Evolutionary conservation across 2,113 vertebrate genomes (phyloP).

Genomic region (Halichoerus grypus): DNA sequence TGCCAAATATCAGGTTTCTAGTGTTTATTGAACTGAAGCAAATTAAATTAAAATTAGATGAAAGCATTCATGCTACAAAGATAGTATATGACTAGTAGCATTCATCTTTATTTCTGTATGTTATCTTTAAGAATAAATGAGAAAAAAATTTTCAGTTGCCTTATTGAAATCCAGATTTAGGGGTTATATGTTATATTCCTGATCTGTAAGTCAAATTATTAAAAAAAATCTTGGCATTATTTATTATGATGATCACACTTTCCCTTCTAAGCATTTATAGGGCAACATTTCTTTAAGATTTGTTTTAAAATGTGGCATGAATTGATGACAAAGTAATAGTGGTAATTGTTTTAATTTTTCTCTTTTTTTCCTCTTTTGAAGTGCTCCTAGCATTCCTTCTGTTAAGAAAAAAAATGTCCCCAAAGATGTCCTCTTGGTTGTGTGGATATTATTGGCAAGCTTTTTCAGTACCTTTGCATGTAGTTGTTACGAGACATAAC

Average conservation of each 20-base stretch:
- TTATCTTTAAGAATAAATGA: slow-evolving; percentile 4
- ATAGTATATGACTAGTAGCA: background rate
- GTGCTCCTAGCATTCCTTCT: background rate
- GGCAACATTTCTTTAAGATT: background rate
- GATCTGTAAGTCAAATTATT: background rate
- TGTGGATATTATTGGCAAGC: background rate
- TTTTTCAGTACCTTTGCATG: slow-evolving; percentile 38
- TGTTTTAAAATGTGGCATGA: slow-evolving; percentile 20
- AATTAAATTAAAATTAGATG: slow-evolving; percentile 33
- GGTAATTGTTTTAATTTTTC: background rate
- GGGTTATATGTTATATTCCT: background rate
- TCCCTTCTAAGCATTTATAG: background rate
- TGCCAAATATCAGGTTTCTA: background rate
- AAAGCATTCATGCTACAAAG: background rate
- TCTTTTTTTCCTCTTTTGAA: background rate
- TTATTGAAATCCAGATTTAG: slow-evolving; percentile 39
- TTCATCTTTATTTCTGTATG: slow-evolving; percentile 11
- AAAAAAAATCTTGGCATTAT: background rate
- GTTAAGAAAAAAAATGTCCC: background rate
- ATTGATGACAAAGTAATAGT: background rate
- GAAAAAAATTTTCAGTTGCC: background rate
- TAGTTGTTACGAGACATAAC: background rate
- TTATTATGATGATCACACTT: slow-evolving; percentile 34
- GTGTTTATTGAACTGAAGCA: background rate
- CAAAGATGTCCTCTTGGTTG: background rate